Percentiles rank a stretch among this genome's conserved stretches.
Evolutionary conservation across 2,113 vertebrate genomes (phyloP).

Genomic region (Sturnus vulgaris): DNA sequence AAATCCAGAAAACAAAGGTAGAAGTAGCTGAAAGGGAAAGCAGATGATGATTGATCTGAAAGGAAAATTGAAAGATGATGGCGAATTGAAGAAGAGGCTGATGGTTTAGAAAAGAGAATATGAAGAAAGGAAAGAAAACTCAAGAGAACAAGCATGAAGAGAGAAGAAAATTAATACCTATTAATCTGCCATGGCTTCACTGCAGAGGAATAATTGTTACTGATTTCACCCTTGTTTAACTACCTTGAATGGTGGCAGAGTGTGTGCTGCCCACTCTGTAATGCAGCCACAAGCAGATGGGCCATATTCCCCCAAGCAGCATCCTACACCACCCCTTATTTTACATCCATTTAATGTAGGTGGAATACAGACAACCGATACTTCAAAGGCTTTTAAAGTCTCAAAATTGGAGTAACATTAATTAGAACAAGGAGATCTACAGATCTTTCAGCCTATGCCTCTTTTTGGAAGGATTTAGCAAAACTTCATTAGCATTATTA

Average conservation of each 20-base stretch:
- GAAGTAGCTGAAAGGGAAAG: neutral
- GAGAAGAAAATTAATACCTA: neutral
- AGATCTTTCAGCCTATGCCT: neutral
- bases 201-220: neutral
- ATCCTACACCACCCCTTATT: neutral
- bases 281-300: neutral
- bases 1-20: neutral
- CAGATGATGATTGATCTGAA: neutral
- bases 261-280: neutral
- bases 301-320: neutral
- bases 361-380: neutral
- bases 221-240: neutral
- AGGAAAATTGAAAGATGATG: neutral
- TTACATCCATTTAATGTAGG: neutral
- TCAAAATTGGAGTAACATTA: neutral
- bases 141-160: neutral
- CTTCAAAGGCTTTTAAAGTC: neutral
- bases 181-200: neutral
- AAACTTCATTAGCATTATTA: neutral
- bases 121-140: neutral
- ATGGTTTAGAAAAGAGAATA: neutral
- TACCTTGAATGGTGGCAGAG: neutral
- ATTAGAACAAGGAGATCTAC: neutral
- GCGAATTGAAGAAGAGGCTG: neutral
- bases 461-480: neutral